Evolutionary conservation across 2,113 vertebrate species (phyloP).

Genomic region (Corydoras sp.): DNA sequence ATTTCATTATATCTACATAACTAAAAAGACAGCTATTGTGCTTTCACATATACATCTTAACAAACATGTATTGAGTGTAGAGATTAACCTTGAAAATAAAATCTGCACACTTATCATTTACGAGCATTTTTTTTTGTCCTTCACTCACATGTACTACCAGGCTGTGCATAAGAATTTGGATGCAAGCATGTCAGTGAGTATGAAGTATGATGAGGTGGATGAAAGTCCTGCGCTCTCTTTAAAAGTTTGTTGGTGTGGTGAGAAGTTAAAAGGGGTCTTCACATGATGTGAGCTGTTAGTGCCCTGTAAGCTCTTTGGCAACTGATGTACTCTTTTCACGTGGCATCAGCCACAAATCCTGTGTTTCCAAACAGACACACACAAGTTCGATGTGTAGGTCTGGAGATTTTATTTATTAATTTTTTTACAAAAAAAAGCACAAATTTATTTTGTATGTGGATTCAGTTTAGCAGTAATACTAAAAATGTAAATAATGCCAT

Average conservation of each 20-base stretch:
- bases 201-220: background rate
- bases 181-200: constrained; percentile 8
- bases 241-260: constrained; percentile 9
- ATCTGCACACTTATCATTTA: background rate
- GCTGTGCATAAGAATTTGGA: background rate
- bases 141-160: background rate
- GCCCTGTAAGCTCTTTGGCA: constrained; percentile 31
- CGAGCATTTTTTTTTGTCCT: background rate
- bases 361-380: too few species aligned
- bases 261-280: constrained; percentile 22
- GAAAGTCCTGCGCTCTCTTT: constrained; percentile 18
- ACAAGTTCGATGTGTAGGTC: too few species aligned
- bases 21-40: too few species aligned
- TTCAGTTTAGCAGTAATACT: too few species aligned
- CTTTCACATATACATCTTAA: background rate
- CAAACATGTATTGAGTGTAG: background rate
- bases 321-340: constrained; percentile 36
- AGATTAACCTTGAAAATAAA: background rate
- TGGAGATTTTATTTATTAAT: too few species aligned
- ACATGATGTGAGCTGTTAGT: constrained; percentile 21
- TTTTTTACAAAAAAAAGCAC: too few species aligned
- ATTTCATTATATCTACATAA: too few species aligned
- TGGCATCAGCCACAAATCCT: constrained; percentile 38
- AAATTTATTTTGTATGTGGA: too few species aligned
- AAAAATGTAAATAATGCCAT: too few species aligned